phyloP scores from a whole-genome alignment of 2,888 invertebrate species.

The Muschampia plurimacula region DNA sequence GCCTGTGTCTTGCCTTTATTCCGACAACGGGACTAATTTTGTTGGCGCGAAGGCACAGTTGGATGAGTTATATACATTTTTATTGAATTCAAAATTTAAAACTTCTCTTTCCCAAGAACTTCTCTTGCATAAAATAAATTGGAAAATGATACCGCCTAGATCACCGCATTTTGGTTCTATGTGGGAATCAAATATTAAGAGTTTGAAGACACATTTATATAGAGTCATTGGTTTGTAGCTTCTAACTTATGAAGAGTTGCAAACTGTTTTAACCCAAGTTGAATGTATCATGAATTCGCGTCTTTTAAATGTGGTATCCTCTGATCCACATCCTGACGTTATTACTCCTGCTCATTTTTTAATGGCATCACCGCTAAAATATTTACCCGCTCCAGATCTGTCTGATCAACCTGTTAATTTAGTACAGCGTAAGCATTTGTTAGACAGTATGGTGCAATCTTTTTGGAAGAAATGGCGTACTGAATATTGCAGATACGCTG shows the following conservation, averaged over 20 bases:
- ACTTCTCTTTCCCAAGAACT: neutral
- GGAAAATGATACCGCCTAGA: neutral
- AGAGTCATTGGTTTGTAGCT: neutral
- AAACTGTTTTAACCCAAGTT: neutral
- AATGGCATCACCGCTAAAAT: neutral
- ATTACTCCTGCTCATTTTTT: neutral
- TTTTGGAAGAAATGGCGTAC: neutral
- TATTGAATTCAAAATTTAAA: neutral
- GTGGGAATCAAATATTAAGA: neutral
- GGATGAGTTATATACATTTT: neutral
- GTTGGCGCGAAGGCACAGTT: neutral
- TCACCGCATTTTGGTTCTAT: neutral
- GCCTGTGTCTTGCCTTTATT: too few species aligned
- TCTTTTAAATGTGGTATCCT: neutral
- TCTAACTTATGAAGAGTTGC: neutral
- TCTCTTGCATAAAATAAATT: neutral
- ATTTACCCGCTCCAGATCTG: neutral
- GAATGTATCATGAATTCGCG: neutral
- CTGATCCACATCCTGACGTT: neutral
- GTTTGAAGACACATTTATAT: neutral
- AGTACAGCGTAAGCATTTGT: neutral
- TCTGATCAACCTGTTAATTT: neutral
- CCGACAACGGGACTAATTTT: too few species aligned
- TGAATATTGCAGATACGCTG: neutral
- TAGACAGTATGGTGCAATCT: neutral